A percentile compares a stretch with the other conserved stretches of the same genome.
Conservation (phyloP, 1,140 invertebrate species). For the Diachasma alloeum region DNA sequence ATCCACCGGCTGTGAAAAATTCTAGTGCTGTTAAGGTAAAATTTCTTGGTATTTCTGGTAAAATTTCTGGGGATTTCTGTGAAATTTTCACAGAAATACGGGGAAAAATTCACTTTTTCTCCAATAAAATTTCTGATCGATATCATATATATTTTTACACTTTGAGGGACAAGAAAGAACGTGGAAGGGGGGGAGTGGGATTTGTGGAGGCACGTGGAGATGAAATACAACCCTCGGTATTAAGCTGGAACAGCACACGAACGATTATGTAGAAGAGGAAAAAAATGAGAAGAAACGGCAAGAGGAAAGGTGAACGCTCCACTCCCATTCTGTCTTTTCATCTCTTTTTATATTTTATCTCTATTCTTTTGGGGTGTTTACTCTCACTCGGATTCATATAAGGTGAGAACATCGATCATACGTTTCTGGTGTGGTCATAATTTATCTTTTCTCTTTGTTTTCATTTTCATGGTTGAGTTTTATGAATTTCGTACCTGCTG, state of each 20-base stretch:
- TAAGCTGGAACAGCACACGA: not conserved
- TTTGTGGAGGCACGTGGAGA: not conserved
- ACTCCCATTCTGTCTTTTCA: not conserved
- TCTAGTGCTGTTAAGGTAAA: too few relatives aligned
- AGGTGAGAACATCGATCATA: not conserved
- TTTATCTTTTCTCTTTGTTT: not conserved
- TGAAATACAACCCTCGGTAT: constrained; percentile 1
- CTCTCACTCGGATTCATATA: not conserved
- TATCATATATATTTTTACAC: not conserved
- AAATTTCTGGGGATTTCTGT: too few relatives aligned
- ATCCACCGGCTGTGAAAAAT: too few relatives aligned
- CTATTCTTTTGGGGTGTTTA: not conserved
- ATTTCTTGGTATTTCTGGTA: too few relatives aligned
- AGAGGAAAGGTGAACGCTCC: not conserved
- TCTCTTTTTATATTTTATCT: not conserved
- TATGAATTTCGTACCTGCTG: not conserved
- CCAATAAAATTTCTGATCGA: too few relatives aligned
- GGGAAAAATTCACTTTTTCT: too few relatives aligned
- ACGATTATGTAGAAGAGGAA: not conserved
- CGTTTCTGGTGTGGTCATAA: not conserved
- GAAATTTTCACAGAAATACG: too few relatives aligned
- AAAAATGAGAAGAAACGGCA: not conserved
- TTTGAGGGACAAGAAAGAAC: not conserved
- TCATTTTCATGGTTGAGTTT: not conserved
- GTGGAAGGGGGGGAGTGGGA: not conserved